Evolutionary conservation across 2,888 invertebrate genomes (phyloP), one percentile per base, ranked within the genome.

Genomic region (Drosophila niveifrons): DNA sequence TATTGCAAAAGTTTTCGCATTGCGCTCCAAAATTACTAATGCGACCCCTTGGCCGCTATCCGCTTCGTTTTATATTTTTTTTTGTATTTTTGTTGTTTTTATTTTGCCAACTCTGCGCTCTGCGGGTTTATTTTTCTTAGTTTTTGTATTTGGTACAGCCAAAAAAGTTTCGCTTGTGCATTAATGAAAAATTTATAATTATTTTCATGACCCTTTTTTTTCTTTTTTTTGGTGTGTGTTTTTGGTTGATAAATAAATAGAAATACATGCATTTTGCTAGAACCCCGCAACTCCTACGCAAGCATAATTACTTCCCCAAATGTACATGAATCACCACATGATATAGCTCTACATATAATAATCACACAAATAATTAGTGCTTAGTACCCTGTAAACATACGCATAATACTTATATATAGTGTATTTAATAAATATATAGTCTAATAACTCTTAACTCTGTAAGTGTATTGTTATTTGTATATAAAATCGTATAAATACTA

Each of bases 1-100:
- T 82, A 89, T 86, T 89, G 80, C 80, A 68, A 90, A 90, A 91
- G 75, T 90, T 90, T 90, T 80, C 75, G 66, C 88, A 89, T 81
- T 82, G 76, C 83, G 68, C 65, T 66, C 58, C 23, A 84, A 84
- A 82, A 82, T 82, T 78, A 75, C 86, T 72, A 75, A 86, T 69
- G 67, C 86, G 66, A 82, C 78, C 68, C 69, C 51, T 57, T 47
- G 52, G 41, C 63, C 65, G 44, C 47, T 18, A 29, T 7, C n/a
- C 41, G 9, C 44, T 36, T 3, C 17, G 13, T 23, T 59, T 46
- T 56, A 31, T 46, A 17, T 51, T 29, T 47, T 18, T 39, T 34
- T 18, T 18, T 17, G 31, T 9, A n/a, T n/a, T 55, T 46, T 55
- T 23, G 23, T 6, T 23, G 23, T 23, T 23, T 17, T 43, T 9